Evolutionary conservation across 1,140 invertebrate species (phyloP), one percentile per base, ranked within the genome.

Genomic region (Caenorhabditis inopinata): DNA sequence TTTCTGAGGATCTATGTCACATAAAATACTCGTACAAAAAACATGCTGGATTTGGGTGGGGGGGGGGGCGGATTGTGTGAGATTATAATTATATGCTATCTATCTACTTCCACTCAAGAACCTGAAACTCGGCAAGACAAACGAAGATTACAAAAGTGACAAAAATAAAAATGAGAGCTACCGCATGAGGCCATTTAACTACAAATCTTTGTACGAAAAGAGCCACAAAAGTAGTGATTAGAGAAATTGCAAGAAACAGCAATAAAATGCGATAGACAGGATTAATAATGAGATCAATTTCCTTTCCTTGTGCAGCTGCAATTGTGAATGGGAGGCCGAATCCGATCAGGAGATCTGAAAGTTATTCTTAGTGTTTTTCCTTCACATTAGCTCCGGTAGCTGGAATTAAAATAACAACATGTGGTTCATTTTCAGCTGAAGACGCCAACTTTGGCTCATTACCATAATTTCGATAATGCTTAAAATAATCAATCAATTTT

Each of bases 271-370:
- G 62, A 25, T 80, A 74, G 11, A 80, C 68, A 27, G 48, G 45
- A 35, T 46, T 75, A 49, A 80, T 51, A 27, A 73, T 5, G n/a
- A 80, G 80, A 12, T 38, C 25, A 21, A 82, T 25, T 14, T 48
- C 27, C 12, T 51, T 45, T 23, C 35, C 58, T 46, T 79, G 46
- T 21, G 48, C 76, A 46, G 48, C 29, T 23, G 85, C 87, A 48
- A 91, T 89, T 5, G 90, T 90, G 84, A 92, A 92, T 21, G 91
- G 90, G 76, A 91, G 87, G 9, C 91, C 91, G 74, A 92, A 90
- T 25, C 91, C 91, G 83, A 89, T 89, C 1, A 92, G 83, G 25
- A 91, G 83, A 88, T 92, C 91, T 91, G 68, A 47, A 78, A 27
- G 23, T 48, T 46, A 5, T 46, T 25, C 18, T 18, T 14, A 38